phyloP scores from a whole-genome alignment of 2,797 vertebrate species.

The Tapirus indicus region DNA sequence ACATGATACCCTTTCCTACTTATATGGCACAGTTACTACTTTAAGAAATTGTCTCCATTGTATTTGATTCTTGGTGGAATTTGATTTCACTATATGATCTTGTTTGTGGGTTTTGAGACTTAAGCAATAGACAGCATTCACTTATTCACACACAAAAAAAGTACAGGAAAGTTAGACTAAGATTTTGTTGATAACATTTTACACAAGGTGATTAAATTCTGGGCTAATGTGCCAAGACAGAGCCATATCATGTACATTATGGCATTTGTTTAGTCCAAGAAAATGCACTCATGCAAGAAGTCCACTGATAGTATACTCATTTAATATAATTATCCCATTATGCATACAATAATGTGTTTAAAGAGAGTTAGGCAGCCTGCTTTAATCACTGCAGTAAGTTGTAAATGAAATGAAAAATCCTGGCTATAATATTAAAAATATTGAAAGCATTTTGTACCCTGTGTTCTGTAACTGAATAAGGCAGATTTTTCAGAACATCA shows the following conservation, averaged over 20 bases:
- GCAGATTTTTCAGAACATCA: constrained; percentile 48
- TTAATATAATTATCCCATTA: constrained; percentile 72
- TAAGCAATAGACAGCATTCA: not conserved
- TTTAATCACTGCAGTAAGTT: constrained; percentile 61
- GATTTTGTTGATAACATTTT: constrained; percentile 65
- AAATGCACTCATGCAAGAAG: constrained; percentile 68
- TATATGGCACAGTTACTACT: not conserved
- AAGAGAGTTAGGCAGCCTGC: constrained; percentile 53
- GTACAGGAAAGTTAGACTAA: constrained; percentile 56
- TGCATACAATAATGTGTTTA: constrained; percentile 72
- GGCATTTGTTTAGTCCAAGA: constrained; percentile 63
- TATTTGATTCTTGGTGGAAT: constrained; percentile 35
- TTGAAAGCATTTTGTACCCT: not conserved
- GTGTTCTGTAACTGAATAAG: not conserved
- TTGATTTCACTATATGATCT: constrained; percentile 52
- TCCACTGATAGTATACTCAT: constrained; percentile 64
- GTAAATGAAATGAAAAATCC: constrained; percentile 58
- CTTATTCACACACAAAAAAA: not conserved
- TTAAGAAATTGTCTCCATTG: not conserved
- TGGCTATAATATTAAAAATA: constrained; percentile 37
- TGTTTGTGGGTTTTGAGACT: not conserved
- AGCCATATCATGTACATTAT: constrained; percentile 56
- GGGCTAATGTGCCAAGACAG: constrained; percentile 67
- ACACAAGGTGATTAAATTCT: constrained; percentile 71
- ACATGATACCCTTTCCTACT: not conserved